phyloP scores from a whole-genome alignment of 2,888 invertebrate species.

The Oscheius sp. region DNA sequence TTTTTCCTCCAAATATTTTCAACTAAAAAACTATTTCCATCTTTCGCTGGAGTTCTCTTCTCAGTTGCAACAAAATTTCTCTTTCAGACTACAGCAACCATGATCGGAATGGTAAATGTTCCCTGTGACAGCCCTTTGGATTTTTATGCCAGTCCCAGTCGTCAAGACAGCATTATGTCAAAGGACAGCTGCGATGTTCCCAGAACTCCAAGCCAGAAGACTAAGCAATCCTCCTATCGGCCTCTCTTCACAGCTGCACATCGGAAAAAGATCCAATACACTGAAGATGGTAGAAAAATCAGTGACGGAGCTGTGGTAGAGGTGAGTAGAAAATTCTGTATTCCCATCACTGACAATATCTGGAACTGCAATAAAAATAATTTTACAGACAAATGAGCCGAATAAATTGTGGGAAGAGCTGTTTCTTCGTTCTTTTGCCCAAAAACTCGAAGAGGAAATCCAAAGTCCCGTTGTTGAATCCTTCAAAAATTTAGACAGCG shows the following conservation, averaged over 20 bases:
- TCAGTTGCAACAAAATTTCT: not conserved
- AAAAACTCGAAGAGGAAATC: conserved; percentile 66
- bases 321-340: conserved; percentile 33
- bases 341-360: not conserved
- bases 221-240: conserved; percentile 49
- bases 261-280: conserved; percentile 60
- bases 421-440: conserved; percentile 64
- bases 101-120: conserved; percentile 70
- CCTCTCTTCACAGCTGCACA: conserved; percentile 56
- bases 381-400: conserved; percentile 43
- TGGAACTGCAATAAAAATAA: conserved; percentile 3
- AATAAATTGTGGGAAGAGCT: conserved; percentile 68
- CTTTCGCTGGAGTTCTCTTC: not conserved
- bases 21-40: not conserved
- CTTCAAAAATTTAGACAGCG: conserved; percentile 50
- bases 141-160: conserved; percentile 61
- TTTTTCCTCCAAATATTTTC: not conserved
- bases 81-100: conserved; percentile 33
- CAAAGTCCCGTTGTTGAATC: conserved; percentile 57
- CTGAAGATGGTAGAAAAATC: conserved; percentile 64
- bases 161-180: conserved; percentile 41
- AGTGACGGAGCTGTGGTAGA: conserved; percentile 47
- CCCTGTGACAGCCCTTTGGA: conserved; percentile 66
- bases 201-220: conserved; percentile 34
- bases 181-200: conserved; percentile 12